Evolutionary conservation across 2,113 vertebrate species (phyloP).

Genomic region (Prinia subflava): DNA sequence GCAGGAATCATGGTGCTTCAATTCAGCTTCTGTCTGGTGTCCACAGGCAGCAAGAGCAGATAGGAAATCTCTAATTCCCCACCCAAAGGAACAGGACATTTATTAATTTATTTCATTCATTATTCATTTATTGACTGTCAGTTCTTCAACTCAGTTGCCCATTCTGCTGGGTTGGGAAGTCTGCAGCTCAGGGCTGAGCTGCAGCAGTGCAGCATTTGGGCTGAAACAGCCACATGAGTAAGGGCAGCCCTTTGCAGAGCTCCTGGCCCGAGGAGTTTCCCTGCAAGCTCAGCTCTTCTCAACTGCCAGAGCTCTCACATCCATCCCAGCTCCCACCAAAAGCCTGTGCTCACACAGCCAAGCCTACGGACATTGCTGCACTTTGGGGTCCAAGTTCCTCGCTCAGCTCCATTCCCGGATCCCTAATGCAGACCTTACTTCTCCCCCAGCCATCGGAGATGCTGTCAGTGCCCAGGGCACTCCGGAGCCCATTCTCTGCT

Average conservation of each 20-base stretch:
- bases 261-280: neutral
- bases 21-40: neutral
- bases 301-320: neutral
- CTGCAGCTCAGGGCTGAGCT: neutral
- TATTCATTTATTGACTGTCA: neutral
- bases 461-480: fast-evolving
- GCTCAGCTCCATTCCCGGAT: neutral
- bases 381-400: neutral
- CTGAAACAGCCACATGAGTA: neutral
- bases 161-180: neutral
- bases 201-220: fast-evolving
- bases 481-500: neutral
- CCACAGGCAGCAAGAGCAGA: neutral
- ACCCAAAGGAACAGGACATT: neutral
- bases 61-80: neutral
- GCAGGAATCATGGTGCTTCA: neutral
- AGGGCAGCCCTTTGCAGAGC: neutral
- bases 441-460: neutral
- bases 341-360: neutral
- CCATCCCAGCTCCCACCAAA: neutral
- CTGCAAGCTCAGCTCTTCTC: neutral
- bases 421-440: neutral
- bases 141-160: neutral
- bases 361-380: neutral
- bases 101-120: neutral